A percentile compares a stretch with the other conserved stretches of the same genome.
Conservation (phyloP, 2,797 vertebrate species). For the Sebastes jordani region DNA sequence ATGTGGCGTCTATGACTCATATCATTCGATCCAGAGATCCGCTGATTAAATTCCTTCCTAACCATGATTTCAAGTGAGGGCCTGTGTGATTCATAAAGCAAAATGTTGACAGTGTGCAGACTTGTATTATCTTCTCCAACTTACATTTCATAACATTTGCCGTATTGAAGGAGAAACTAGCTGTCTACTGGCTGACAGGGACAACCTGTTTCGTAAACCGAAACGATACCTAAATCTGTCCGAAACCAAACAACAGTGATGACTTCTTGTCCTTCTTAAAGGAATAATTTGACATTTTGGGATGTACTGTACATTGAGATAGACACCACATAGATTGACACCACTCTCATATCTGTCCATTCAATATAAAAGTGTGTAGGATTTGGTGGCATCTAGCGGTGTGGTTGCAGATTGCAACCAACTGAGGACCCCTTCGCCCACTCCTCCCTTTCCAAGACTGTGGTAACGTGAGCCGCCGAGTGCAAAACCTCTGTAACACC, state of each 20-base stretch:
- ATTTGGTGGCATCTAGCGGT: too few species aligned
- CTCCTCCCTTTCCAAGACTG: too few species aligned
- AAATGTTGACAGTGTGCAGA: conserved; percentile 2
- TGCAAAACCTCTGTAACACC: too few species aligned
- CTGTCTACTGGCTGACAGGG: neutral
- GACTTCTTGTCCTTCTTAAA: conserved; percentile 3
- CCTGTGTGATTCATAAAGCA: conserved; percentile 25
- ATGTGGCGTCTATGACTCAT: conserved; percentile 42
- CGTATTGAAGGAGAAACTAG: neutral
- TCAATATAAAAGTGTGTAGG: too few species aligned
- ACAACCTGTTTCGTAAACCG: neutral
- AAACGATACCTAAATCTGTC: neutral
- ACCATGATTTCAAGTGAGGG: conserved; percentile 42
- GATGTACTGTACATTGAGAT: neutral
- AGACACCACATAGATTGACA: too few species aligned
- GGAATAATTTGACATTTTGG: neutral
- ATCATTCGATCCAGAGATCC: neutral
- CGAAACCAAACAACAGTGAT: conserved; percentile 9
- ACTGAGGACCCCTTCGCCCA: too few species aligned
- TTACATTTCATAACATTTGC: neutral
- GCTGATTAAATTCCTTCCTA: conserved; percentile 45
- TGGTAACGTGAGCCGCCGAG: too few species aligned
- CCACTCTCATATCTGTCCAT: too few species aligned
- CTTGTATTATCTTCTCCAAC: neutral
- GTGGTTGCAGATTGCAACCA: too few species aligned